Percentiles rank a stretch among this genome's conserved stretches.
These are phyloP conservation scores for Centruroides vittatus DNA, from an alignment of 1,140 invertebrate genomes.

Conservation along the genomic window DNA sequence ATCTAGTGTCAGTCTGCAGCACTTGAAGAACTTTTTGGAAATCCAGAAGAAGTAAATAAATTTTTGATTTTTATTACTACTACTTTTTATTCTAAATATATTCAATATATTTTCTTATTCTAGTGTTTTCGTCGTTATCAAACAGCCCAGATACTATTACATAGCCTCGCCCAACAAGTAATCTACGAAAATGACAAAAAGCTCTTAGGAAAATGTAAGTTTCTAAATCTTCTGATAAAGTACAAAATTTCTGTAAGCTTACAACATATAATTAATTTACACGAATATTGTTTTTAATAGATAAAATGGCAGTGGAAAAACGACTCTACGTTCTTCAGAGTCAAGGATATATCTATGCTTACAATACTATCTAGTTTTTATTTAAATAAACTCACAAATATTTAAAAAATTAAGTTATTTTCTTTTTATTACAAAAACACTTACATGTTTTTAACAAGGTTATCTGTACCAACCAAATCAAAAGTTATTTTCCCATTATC, in stretches of 20 bases:
- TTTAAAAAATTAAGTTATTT: too few relatives aligned
- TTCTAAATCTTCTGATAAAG: not conserved
- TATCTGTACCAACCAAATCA: too few relatives aligned
- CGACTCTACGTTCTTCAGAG: slow-evolving; percentile 68
- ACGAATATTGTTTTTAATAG: slow-evolving; percentile 30
- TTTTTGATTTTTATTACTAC: too few relatives aligned
- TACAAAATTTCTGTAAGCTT: slow-evolving; percentile 3
- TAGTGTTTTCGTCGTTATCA: slow-evolving; percentile 91
- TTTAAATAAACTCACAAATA: too few relatives aligned
- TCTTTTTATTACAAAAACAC: too few relatives aligned
- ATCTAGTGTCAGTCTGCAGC: slow-evolving; percentile 87
- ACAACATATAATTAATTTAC: not conserved
- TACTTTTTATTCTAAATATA: too few relatives aligned
- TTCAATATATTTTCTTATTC: slow-evolving; percentile 6
- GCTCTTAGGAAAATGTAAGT: slow-evolving; percentile 77
- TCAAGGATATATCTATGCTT: slow-evolving; percentile 44
- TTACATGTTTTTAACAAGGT: too few relatives aligned
- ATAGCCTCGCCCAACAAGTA: slow-evolving; percentile 88
- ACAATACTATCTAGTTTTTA: not conserved
- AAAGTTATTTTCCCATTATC: too few relatives aligned
- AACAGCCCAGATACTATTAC: slow-evolving; percentile 91
- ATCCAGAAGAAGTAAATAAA: slow-evolving; percentile 51
- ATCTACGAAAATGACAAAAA: slow-evolving; percentile 54
- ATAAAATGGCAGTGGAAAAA: slow-evolving; percentile 86
- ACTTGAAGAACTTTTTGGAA: slow-evolving; percentile 90